phyloP scores from a whole-genome alignment of 2,888 invertebrate genomes.

The Ptychoptera contaminata region DNA sequence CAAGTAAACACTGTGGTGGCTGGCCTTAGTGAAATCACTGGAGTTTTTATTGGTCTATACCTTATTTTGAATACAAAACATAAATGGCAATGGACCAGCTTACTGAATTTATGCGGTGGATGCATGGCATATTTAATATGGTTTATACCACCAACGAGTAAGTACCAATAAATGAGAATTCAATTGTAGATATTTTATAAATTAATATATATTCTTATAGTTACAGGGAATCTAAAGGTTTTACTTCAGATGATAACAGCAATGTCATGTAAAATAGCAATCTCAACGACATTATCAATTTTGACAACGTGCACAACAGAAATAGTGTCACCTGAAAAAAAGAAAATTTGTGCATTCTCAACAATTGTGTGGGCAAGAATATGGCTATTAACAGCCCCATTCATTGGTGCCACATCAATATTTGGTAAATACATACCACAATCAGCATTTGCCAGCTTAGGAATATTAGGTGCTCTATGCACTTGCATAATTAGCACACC shows the following conservation, averaged over 20 bases:
- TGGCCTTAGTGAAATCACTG: slow-evolving; percentile 27
- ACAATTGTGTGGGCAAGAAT: slow-evolving; percentile 31
- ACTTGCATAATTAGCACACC: slow-evolving; percentile 26
- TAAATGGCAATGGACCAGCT: slow-evolving; percentile 29
- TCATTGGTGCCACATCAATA: slow-evolving; percentile 27
- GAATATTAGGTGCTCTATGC: slow-evolving; percentile 26
- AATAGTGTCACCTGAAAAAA: slow-evolving; percentile 26
- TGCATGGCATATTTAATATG: slow-evolving; percentile 26
- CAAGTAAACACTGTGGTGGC: slow-evolving; percentile 30
- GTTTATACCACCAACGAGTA: slow-evolving; percentile 24
- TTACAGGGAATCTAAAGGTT: slow-evolving; percentile 21
- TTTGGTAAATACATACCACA: slow-evolving; percentile 28
- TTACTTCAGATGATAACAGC: slow-evolving; percentile 28
- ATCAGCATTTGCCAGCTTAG: slow-evolving; percentile 25
- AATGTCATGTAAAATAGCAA: slow-evolving; percentile 31
- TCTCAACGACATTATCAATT: slow-evolving; percentile 28
- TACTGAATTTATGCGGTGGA: slow-evolving; percentile 28
- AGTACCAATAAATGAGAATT: slow-evolving; percentile 9
- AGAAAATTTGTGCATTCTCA: slow-evolving; percentile 27
- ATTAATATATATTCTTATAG: slow-evolving; percentile 9
- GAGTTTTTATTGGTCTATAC: slow-evolving; percentile 27
- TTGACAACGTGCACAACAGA: slow-evolving; percentile 31
- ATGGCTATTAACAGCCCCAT: slow-evolving; percentile 30
- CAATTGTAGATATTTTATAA: neutral
- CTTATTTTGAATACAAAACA: slow-evolving; percentile 25